These are phyloP conservation scores for Platycercus adscitus DNA, from an alignment of 2,113 vertebrate species.

Conservation along the genomic window DNA sequence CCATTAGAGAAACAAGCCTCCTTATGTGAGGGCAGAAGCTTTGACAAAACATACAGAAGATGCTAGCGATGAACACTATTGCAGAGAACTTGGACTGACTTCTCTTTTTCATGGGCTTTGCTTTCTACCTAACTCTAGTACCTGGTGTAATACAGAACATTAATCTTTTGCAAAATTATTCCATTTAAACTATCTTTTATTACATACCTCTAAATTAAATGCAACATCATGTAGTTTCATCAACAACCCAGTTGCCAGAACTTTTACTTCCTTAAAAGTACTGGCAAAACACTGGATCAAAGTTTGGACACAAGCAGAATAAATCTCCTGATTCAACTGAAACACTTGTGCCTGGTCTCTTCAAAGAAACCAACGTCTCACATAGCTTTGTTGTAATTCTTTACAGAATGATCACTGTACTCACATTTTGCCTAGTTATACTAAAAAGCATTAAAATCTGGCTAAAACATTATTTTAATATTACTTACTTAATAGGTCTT, in stretches of 20 bases:
- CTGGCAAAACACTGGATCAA: conserved; percentile 88
- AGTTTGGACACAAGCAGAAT: conserved; percentile 76
- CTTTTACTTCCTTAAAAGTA: conserved; percentile 95
- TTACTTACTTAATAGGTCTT: background rate
- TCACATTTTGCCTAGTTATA: background rate
- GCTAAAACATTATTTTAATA: background rate
- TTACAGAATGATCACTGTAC: background rate
- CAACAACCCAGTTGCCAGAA: conserved; percentile 84
- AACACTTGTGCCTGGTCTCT: conserved; percentile 75
- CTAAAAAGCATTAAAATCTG: background rate
- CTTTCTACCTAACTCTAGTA: background rate
- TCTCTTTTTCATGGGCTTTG: background rate
- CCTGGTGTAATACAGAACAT: background rate
- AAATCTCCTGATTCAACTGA: conserved; percentile 80
- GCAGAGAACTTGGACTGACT: rapidly evolving
- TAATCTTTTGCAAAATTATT: background rate
- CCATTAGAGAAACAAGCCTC: background rate
- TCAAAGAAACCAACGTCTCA: background rate
- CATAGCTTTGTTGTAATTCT: background rate
- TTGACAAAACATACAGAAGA: background rate
- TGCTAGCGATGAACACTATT: background rate
- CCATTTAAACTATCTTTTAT: background rate
- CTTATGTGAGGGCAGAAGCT: background rate
- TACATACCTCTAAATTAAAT: conserved; percentile 83
- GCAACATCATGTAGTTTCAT: conserved; percentile 80